Conservation (phyloP, 2,113 vertebrate species). For the Rhinolophus sinicus region DNA sequence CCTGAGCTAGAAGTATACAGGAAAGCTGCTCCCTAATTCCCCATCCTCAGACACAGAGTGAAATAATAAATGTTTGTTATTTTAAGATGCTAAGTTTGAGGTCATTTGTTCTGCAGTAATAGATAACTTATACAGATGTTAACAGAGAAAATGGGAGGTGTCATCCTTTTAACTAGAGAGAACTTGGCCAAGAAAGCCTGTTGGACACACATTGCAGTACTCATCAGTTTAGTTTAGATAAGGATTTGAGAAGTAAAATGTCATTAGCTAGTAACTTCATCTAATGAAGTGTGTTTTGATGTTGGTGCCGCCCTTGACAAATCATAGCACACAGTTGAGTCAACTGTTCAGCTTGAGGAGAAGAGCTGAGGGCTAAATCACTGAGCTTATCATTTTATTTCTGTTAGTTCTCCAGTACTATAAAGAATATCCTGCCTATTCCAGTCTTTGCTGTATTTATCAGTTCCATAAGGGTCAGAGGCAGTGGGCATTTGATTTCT, state of each 20-base stretch:
- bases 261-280: neutral
- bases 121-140: neutral
- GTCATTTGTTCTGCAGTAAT: neutral
- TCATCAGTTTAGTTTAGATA: neutral
- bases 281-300: neutral
- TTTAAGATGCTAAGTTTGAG: neutral
- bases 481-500: neutral
- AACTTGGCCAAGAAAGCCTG: constrained; percentile 4
- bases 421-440: neutral
- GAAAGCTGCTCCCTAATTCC: neutral
- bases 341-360: neutral
- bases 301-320: neutral
- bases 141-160: neutral
- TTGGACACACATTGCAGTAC: neutral
- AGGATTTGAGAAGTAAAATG: neutral
- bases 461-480: neutral
- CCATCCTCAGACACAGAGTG: neutral
- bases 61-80: neutral
- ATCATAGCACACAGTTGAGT: neutral
- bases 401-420: neutral
- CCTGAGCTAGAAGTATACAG: neutral
- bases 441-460: neutral
- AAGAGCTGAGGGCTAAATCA: neutral
- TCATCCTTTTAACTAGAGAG: constrained; percentile 8
- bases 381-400: neutral